phyloP scores from a whole-genome alignment of 2,113 vertebrate genomes.

The Phoxinus phoxinus region DNA sequence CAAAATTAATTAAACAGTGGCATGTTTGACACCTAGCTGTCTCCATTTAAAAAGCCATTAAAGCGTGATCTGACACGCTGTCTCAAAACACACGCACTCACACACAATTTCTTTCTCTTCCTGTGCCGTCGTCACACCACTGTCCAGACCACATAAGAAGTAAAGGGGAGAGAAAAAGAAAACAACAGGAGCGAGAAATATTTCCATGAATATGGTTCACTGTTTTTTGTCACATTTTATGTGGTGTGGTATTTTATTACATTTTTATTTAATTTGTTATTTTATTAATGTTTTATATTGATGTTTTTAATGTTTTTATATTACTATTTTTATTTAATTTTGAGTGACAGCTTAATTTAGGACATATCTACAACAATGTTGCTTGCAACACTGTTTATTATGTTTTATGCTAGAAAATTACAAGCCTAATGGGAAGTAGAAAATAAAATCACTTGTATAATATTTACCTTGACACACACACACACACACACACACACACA shows the following conservation, averaged over 20 bases:
- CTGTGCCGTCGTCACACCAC: slow-evolving; percentile 33
- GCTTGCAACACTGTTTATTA: not conserved
- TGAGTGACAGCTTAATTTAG: not conserved
- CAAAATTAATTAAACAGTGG: slow-evolving; percentile 82
- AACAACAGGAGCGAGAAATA: slow-evolving; percentile 1
- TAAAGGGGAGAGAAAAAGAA: not conserved
- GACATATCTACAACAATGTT: not conserved
- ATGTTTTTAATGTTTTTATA: not conserved
- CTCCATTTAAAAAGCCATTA: slow-evolving; percentile 77
- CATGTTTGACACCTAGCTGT: slow-evolving; percentile 77
- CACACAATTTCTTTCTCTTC: slow-evolving; percentile 9
- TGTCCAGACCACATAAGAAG: slow-evolving; percentile 33
- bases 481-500: no score
- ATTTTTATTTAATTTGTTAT: not conserved
- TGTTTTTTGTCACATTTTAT: not conserved
- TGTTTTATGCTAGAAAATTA: not conserved
- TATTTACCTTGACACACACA: not conserved
- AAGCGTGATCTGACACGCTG: slow-evolving; percentile 69
- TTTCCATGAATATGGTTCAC: slow-evolving; percentile 8
- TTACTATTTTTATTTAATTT: not conserved
- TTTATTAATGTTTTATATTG: not conserved
- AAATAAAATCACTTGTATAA: not conserved
- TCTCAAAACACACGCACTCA: slow-evolving; percentile 62
- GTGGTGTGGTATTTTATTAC: not conserved
- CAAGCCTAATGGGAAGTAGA: not conserved